A percentile compares a stretch with the other conserved stretches of the same genome.
phyloP scores from a whole-genome alignment of 1,140 invertebrate species.

The Lineus longissimus region DNA sequence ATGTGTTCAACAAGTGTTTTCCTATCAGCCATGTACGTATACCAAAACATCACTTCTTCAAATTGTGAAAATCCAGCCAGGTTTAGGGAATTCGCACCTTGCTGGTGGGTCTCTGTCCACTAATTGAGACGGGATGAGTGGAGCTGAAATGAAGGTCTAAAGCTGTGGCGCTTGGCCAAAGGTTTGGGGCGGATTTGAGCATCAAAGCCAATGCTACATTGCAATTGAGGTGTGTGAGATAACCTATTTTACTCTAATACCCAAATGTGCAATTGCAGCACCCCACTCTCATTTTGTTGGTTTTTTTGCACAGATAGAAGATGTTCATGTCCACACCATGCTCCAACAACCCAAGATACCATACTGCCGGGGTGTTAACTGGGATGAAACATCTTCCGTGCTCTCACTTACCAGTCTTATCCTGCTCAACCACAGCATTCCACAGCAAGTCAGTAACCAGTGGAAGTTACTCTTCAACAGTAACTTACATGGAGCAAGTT shows the following conservation, averaged over 20 bases:
- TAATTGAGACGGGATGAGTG: too few species aligned
- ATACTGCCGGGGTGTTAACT: slow-evolving; percentile 1
- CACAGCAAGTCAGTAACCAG: slow-evolving; percentile 31
- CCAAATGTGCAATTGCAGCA: not conserved
- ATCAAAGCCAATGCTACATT: too few species aligned
- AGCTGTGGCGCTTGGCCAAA: too few species aligned
- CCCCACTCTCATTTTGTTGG: too few species aligned
- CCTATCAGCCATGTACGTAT: slow-evolving; percentile 20
- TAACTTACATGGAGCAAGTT: slow-evolving; percentile 47
- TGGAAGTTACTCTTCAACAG: slow-evolving; percentile 52
- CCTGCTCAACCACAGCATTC: slow-evolving; percentile 42
- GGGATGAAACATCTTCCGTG: not conserved
- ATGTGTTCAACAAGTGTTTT: slow-evolving; percentile 31
- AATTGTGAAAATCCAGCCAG: too few species aligned
- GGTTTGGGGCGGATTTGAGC: too few species aligned
- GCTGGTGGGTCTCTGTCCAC: too few species aligned
- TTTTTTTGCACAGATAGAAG: not conserved
- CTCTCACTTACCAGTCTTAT: slow-evolving; percentile 37
- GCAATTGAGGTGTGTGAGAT: slow-evolving; percentile 11
- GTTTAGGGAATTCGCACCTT: too few species aligned
- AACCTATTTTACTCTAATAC: not conserved
- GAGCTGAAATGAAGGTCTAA: slow-evolving; percentile 14
- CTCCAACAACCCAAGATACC: not conserved
- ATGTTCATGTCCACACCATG: not conserved
- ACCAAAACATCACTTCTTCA: too few species aligned